These are phyloP conservation scores for Mycteria americana DNA, from an alignment of 2,797 vertebrate genomes.

Conservation along the genomic window DNA sequence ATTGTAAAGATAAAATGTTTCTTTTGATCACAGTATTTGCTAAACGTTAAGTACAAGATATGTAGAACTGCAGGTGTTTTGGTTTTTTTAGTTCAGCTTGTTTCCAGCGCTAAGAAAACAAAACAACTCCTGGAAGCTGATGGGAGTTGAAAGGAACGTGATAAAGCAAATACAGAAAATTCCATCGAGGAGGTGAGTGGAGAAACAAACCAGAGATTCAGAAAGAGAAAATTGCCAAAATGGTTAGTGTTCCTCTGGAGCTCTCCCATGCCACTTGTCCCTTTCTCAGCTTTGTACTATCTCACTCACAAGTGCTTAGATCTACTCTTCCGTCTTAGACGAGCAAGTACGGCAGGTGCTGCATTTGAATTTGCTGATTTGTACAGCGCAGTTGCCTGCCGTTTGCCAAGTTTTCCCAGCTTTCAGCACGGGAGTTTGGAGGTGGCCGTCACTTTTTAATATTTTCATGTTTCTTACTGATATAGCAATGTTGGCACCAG, in stretches of 20 bases:
- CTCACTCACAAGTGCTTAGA: neutral
- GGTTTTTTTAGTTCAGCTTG: neutral
- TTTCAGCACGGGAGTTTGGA: neutral
- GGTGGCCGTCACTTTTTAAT: neutral
- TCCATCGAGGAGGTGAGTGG: neutral
- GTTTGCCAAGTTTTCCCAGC: neutral
- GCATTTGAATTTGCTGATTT: neutral
- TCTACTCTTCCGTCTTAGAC: neutral
- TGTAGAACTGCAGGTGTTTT: neutral
- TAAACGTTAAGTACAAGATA: neutral
- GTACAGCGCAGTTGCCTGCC: fast-evolving
- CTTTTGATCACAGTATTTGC: neutral
- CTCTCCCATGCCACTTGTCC: neutral
- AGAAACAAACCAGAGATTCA: neutral
- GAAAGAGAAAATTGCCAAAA: neutral
- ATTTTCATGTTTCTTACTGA: neutral
- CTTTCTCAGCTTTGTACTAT: neutral
- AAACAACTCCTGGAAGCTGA: neutral
- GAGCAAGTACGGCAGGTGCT: neutral
- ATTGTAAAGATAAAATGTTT: neutral
- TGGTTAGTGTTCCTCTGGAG: neutral
- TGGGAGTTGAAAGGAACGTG: neutral
- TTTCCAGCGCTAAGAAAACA: neutral
- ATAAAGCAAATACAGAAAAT: neutral
- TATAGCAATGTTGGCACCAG: neutral